Evolutionary conservation across 2,113 vertebrate species (phyloP), one percentile per base, ranked within the genome.

Genomic region (Laticauda laticaudata): DNA sequence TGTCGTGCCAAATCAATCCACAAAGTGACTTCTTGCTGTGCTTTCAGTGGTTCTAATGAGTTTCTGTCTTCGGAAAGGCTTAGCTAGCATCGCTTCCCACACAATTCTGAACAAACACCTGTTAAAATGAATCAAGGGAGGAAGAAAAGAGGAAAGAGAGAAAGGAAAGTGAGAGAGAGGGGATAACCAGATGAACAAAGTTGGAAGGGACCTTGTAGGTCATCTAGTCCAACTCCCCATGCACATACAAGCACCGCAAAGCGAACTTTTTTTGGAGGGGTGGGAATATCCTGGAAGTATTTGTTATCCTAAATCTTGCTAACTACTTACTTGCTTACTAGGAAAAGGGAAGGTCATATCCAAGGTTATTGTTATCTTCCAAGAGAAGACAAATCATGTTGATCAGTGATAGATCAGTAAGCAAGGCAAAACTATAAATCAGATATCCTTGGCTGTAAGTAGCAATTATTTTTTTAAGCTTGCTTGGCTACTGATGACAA

Each of bases 51-150:
- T 94, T 94, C 94, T 94, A 95, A 93, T 96, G 94, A 97, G 92
- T 96, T 95, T 96, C 96, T 95, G 95, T 94, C 95, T 96, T 95
- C 26, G 92, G 95, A 95, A 96, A 91, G 96, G 95, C 97, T 96
- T 97, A 96, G 97, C 45, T 4, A 97, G 96, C 98, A 98, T 98
- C 97, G 97, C 97, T 97, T 96, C 97, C 94, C 97, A 96, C 95
- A 94, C 96, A 7, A 61, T 95, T 92, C 96, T 96, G 96, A 96
- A 95, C 9, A 94, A 94, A 94, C 93, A 96, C 97, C 97, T 98
- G 97, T 93, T 93, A 75, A 24, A 92, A 93, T 86, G 92, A 95
- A 95, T 92, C 87, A 95, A 92, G 81, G 94, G 92, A 97, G 92
- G 97, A 92, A 20, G 34, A 54, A 39, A n/a, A 39, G 39, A 24